These are phyloP conservation scores for Mesoclemmys tuberculata DNA, from an alignment of 2,113 vertebrate genomes.

Conservation along the genomic window DNA sequence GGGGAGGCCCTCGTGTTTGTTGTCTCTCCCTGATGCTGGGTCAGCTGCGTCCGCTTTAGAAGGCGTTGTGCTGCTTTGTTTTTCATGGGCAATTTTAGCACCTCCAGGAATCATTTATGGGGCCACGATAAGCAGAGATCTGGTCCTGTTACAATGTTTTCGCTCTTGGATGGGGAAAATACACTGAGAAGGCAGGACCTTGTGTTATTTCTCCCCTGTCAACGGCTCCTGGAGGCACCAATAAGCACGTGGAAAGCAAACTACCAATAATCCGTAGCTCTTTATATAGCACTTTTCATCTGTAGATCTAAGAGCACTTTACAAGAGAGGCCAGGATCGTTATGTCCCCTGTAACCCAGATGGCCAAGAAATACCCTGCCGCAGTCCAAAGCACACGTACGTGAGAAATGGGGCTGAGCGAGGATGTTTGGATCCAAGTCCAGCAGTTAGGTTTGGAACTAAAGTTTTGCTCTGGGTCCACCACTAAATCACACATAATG, in stretches of 20 bases:
- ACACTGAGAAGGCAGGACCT: not conserved
- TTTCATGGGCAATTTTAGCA: not conserved
- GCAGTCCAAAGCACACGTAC: accelerated
- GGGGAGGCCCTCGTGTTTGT: conserved; percentile 44
- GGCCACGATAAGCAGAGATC: not conserved
- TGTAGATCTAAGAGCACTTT: not conserved
- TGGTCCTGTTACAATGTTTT: not conserved
- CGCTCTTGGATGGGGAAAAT: not conserved
- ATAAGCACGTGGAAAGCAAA: not conserved
- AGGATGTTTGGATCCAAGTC: not conserved
- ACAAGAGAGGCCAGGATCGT: not conserved
- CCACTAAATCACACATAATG: not conserved
- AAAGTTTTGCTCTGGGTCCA: not conserved
- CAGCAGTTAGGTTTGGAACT: not conserved
- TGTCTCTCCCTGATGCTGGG: conserved; percentile 6
- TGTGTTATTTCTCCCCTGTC: not conserved
- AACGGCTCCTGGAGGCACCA: not conserved
- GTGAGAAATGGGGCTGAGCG: not conserved
- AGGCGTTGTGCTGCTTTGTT: not conserved
- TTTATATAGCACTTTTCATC: not conserved
- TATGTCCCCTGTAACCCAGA: too few species aligned
- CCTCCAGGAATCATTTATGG: not conserved
- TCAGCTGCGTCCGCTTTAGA: conserved; percentile 51
- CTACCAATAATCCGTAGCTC: not conserved
- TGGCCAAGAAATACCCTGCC: not conserved